A percentile compares a stretch with the other conserved stretches of the same genome.
Conservation (phyloP, 1,140 invertebrate species). For the Tetramorium alpestre region DNA sequence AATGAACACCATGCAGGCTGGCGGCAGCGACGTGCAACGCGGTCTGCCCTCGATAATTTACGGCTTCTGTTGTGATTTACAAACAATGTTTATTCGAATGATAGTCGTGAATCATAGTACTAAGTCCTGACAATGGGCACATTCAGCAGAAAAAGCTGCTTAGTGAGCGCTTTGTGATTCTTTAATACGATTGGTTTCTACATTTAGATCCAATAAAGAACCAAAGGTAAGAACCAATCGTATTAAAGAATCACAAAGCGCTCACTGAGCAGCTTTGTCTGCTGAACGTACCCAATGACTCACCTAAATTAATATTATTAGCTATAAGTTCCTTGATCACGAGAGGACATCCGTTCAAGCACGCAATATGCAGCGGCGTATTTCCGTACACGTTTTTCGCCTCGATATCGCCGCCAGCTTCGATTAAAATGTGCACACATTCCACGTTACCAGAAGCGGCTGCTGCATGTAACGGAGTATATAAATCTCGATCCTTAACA, state of each 20-base stretch:
- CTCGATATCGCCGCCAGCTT: conserved; percentile 87
- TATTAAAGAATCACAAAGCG: too few species aligned
- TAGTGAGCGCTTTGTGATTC: too few species aligned
- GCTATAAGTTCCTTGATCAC: conserved; percentile 85
- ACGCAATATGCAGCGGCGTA: conserved; percentile 88
- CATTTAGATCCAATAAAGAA: too few species aligned
- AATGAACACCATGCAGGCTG: conserved; percentile 88
- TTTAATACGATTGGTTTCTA: too few species aligned
- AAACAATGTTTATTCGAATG: neutral
- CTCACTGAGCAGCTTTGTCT: too few species aligned
- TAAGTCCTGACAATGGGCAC: neutral
- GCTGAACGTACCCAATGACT: neutral
- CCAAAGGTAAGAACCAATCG: too few species aligned
- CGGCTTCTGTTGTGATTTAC: conserved; percentile 73
- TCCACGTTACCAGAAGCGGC: conserved; percentile 87
- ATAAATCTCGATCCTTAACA: conserved; percentile 79
- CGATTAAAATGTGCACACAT: conserved; percentile 86
- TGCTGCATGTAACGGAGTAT: conserved; percentile 89
- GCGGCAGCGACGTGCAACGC: conserved; percentile 89
- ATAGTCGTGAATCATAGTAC: neutral
- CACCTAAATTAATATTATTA: conserved; percentile 65
- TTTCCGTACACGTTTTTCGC: conserved; percentile 88
- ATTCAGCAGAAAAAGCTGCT: too few species aligned
- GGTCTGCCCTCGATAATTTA: conserved; percentile 86
- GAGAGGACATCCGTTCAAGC: conserved; percentile 87